Evolutionary conservation across 2,797 vertebrate species (phyloP), one percentile per base, ranked within the genome.

Genomic region (Squalus acanthias): DNA sequence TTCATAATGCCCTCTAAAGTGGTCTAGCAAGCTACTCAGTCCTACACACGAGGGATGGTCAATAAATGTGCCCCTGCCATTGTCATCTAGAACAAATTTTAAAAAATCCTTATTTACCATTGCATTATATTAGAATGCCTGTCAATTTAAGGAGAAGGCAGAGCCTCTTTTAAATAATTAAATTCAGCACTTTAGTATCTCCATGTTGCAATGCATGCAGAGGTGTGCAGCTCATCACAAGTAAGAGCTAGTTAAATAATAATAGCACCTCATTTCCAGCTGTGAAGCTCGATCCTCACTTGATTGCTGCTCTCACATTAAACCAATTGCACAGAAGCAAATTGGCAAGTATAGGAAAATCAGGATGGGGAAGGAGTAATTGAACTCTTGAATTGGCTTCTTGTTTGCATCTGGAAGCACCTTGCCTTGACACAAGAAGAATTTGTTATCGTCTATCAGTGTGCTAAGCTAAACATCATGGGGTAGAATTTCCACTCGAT

Each of bases 231-330:
- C 57, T 60, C 53, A 60, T 91, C 53, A 33, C 10, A 26, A 91
- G 60, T 91, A 60, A 63, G 88, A 60, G 57, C 57, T 91, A 91
- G 88, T 46, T 82, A 82, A 82, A 82, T 82, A n/a, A 82, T 82
- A 82, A 82, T 60, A 63, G 57, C 88, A 91, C 57, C 57, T 33
- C 26, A 33, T 91, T 33, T 91, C 57, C 57, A 63, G 33, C 88
- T 60, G 88, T 91, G 88, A 60, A 91, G 57, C 88, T 91, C 88
- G 26, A 91, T 33, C 10, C 24, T 88, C 87, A 88, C 57, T 91
- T 63, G 88, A 60, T 91, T 91, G 87, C 60, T 33, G 10, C 26
- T 89, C 87, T 89, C 22, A 60, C 53, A 89, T 89, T 60, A 89
- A 91, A 60, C 13, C 9, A 60, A 91, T 33, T 33, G 12, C 88